Conservation (phyloP, 2,888 invertebrate genomes). For the Opisthograptis luteolata region DNA sequence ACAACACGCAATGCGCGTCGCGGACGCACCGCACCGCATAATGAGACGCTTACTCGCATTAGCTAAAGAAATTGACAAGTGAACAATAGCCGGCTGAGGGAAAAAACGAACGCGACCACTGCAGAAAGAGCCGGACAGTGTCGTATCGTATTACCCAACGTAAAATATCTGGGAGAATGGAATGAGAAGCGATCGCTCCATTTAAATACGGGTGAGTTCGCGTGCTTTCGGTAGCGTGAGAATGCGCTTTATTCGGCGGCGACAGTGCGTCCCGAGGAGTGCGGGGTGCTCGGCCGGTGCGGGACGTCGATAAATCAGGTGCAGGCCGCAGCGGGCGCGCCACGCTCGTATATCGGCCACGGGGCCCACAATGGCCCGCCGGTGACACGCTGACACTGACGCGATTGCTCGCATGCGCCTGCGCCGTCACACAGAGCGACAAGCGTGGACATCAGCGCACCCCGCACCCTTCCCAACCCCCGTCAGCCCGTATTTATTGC, state of each 20-base stretch:
- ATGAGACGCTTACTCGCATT: conserved; percentile 85
- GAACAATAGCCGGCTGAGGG: conserved; percentile 79
- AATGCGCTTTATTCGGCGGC: conserved; percentile 80
- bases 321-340: conserved; percentile 61
- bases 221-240: conserved; percentile 84
- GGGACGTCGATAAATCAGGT: conserved; percentile 81
- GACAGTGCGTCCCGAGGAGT: conserved; percentile 63
- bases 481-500: conserved; percentile 74
- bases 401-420: conserved; percentile 77
- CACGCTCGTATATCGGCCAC: conserved; percentile 67
- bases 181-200: conserved; percentile 82
- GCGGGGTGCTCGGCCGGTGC: conserved; percentile 47
- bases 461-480: conserved; percentile 51
- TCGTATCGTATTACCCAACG: conserved; percentile 84
- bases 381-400: conserved; percentile 77
- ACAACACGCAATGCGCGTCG: conserved; percentile 83
- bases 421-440: conserved; percentile 58
- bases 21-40: conserved; percentile 81
- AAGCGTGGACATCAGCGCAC: conserved; percentile 50
- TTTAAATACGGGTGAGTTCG: conserved; percentile 80
- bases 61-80: conserved; percentile 85
- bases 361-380: conserved; percentile 70
- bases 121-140: conserved; percentile 83
- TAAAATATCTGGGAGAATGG: conserved; percentile 83
- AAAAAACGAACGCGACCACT: conserved; percentile 77